Evolutionary conservation across 2,113 vertebrate genomes (phyloP).

Genomic region (Oncorhynchus keta): DNA sequence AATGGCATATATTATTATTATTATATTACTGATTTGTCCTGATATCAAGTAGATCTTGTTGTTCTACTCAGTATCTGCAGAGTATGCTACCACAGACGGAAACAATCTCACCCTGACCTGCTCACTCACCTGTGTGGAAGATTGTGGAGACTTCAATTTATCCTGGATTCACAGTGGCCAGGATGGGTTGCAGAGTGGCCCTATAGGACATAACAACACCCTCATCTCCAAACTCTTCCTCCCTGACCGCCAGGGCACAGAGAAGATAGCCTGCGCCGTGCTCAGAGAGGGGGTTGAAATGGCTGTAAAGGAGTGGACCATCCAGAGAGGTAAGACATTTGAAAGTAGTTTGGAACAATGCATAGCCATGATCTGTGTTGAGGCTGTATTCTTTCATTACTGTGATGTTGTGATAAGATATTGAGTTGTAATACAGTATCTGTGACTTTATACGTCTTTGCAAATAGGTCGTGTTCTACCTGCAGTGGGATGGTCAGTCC

Average conservation of each 20-base stretch:
- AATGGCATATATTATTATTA: too few relatives aligned
- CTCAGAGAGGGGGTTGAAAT: constrained; percentile 40
- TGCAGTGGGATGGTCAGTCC: constrained; percentile 22
- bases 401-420: background rate
- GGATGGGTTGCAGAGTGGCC: background rate
- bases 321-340: constrained; percentile 29
- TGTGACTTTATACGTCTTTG: background rate
- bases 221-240: constrained; percentile 30
- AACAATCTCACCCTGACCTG: constrained; percentile 49
- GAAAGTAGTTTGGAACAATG: background rate
- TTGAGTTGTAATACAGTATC: background rate
- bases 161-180: constrained; percentile 38
- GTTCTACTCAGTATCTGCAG: constrained; percentile 37
- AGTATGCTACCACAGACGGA: constrained; percentile 2
- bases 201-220: constrained; percentile 11
- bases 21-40: background rate
- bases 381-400: background rate
- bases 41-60: background rate
- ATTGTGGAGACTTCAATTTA: constrained; percentile 54
- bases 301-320: constrained; percentile 34
- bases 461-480: constrained; percentile 23
- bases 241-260: background rate
- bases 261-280: constrained; percentile 37
- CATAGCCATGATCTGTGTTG: background rate
- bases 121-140: constrained; percentile 42